Base-by-base conservation (phyloP, 2,888 invertebrate genomes). In the Meteorus colon region DNA sequence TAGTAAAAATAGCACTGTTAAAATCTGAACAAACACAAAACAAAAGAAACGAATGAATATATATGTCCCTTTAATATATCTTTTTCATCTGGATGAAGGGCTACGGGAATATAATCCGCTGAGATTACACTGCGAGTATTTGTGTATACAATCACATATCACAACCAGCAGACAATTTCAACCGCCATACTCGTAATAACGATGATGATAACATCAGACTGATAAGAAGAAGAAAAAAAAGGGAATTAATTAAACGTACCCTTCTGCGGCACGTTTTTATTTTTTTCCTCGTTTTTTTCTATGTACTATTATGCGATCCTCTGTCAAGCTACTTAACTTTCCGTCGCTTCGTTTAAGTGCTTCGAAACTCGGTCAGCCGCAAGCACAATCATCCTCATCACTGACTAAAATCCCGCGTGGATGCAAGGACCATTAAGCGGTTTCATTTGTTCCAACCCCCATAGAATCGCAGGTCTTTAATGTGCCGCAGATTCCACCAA, bases 381-480 rank as follows among this genome's bases (percentile, higher is more conserved):
- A 65, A 29, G 62, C 62, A 63, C 37, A 37, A 71, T 71, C n/a
- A 71, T 60, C 60, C 60, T 41, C 59, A 41, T 71, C 41, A 60
- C 29, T 60, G 71, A 71, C 37, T 71, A 60, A 68, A 77, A 74
- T 71, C 66, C 74, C 34, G 65, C 24, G 19, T 73, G 37, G 74
- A 75, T 63, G 71, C 66, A 59, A 19, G 59, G 76, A 69, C 70
- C 78, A 73, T 78, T 76, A 76, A 65, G 62, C 65, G 63, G 74
- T 69, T 76, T 66, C 70, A 71, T 77, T 77, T 74, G 60, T 48
- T 66, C 48, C 16, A 69, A 77, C 74, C 70, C 63, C 27, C 10
- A 55, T 55, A 68, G 68, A 73, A 77, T 75, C 63, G 63, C 51
- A 62, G 70, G 48, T 63, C 66, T 69, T 75, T 68, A 69, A 74